A percentile compares a stretch with the other conserved stretches of the same genome.
These are phyloP conservation scores for Taurulus bubalis DNA, from an alignment of 2,113 vertebrate species.

Conservation along the genomic window DNA sequence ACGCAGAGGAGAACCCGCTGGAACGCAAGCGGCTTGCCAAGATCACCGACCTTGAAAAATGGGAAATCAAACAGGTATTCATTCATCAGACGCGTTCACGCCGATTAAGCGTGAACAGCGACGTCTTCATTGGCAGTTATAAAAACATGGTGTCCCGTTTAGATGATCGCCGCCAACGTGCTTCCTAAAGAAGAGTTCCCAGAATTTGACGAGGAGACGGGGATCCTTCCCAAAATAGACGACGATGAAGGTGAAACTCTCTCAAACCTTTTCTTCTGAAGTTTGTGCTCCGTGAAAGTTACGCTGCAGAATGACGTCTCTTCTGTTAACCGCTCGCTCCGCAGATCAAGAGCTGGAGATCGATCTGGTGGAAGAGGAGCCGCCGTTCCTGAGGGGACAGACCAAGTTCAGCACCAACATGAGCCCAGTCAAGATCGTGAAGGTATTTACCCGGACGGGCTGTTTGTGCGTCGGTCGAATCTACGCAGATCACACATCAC, in stretches of 20 bases:
- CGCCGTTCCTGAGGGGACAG: slow-evolving; percentile 46
- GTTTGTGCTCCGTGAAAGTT: background rate
- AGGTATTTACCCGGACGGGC: slow-evolving; percentile 7
- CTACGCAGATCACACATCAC: too few relatives aligned
- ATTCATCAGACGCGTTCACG: background rate
- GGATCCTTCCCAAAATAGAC: slow-evolving; percentile 95
- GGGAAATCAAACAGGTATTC: slow-evolving; percentile 57
- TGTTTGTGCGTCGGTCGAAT: too few relatives aligned
- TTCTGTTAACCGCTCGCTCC: background rate
- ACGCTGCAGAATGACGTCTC: background rate
- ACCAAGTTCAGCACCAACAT: slow-evolving; percentile 40
- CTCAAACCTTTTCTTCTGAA: background rate
- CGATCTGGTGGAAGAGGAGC: slow-evolving; percentile 52
- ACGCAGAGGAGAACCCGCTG: slow-evolving; percentile 7
- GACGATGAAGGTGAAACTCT: slow-evolving; percentile 90
- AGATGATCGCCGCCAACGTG: slow-evolving; percentile 98
- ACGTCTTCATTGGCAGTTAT: background rate
- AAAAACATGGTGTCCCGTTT: background rate
- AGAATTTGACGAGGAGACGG: slow-evolving; percentile 95
- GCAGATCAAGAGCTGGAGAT: slow-evolving; percentile 53
- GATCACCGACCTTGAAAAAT: slow-evolving; percentile 56
- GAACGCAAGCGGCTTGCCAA: slow-evolving; percentile 49
- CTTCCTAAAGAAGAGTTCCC: slow-evolving; percentile 96
- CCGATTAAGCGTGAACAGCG: too few relatives aligned
- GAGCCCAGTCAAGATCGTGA: slow-evolving; percentile 57